A percentile compares a stretch with the other conserved stretches of the same genome.
Evolutionary conservation across 2,888 invertebrate species (phyloP).

Genomic region (Scotopteryx bipunctaria): DNA sequence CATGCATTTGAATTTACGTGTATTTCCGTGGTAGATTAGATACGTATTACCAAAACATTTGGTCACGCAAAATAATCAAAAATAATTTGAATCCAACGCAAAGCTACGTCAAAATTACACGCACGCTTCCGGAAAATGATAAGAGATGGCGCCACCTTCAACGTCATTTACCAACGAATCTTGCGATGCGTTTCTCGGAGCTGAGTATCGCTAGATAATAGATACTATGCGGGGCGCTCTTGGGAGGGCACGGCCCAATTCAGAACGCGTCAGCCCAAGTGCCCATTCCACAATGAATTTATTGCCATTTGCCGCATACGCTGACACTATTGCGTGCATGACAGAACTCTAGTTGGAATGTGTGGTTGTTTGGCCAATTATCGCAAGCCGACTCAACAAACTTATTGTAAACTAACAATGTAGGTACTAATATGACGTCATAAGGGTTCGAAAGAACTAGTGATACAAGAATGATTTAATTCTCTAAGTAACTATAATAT

Average conservation of each 20-base stretch:
- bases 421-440: too few species aligned
- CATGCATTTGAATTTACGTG: slow-evolving; percentile 59
- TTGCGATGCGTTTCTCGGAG: slow-evolving; percentile 63
- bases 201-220: slow-evolving; percentile 55
- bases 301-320: slow-evolving; percentile 73
- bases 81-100: slow-evolving; percentile 20
- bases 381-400: slow-evolving; percentile 32
- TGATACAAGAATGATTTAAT: too few species aligned
- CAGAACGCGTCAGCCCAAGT: slow-evolving; percentile 65
- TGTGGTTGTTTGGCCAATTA: slow-evolving; percentile 51
- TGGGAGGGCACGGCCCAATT: slow-evolving; percentile 79
- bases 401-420: too few species aligned
- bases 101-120: not conserved
- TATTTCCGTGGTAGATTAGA: slow-evolving; percentile 59
- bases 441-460: too few species aligned
- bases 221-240: slow-evolving; percentile 70
- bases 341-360: slow-evolving; percentile 54
- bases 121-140: slow-evolving; percentile 22
- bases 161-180: slow-evolving; percentile 22
- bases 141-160: slow-evolving; percentile 43
- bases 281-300: slow-evolving; percentile 80
- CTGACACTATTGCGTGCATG: slow-evolving; percentile 75
- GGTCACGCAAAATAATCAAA: slow-evolving; percentile 42
- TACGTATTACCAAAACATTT: slow-evolving; percentile 37
- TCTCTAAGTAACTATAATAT: too few species aligned